Evolutionary conservation across 2,797 vertebrate species (phyloP), one percentile per base, ranked within the genome.

Genomic region (Selene dorsalis): DNA sequence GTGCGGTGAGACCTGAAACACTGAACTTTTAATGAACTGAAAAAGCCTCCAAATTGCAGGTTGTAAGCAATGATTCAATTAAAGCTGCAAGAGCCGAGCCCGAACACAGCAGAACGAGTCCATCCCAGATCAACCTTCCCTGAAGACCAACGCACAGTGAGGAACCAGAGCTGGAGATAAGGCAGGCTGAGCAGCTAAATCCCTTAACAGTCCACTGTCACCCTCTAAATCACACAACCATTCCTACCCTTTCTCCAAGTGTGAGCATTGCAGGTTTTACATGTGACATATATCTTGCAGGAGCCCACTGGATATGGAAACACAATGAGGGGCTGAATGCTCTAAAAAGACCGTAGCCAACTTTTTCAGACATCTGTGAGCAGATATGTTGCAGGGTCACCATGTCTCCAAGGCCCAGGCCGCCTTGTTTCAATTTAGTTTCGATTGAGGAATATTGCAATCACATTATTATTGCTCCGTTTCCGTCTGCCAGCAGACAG

Each of bases 1-100:
- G 85, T 64, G 71, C 70, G 74, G 81, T 85, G 86, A 28, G 90
- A 86, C 73, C 87, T 87, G 87, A 91, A 92, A 89, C 76, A 62
- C 73, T 94, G 93, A 94, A 93, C 93, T 93, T 79, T 79, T 93
- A 93, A 93, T 91, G 93, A 94, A 92, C 93, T 88, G 79, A 83
- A 79, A 84, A 82, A 66, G 71, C 80, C 69, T 90, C 81, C 74
- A 91, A 92, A 88, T 89, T 83, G 71, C 82, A 77, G 83, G 86
- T 89, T 88, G 90, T 92, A 84, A 89, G 91, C 86, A 84, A 84
- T 94, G 89, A 94, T 93, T 94, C 77, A 85, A 93, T 91, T 92
- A 92, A 88, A 89, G 82, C 86, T 70, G 87, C 69, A 73, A 85
- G 78, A 76, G 78, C 74, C 55, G 75, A 79, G 87, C 35, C 81